Evolutionary conservation across 64 coral and sea anemone genomes (phyloP).

Genomic region (Pocillopora damicornis): DNA sequence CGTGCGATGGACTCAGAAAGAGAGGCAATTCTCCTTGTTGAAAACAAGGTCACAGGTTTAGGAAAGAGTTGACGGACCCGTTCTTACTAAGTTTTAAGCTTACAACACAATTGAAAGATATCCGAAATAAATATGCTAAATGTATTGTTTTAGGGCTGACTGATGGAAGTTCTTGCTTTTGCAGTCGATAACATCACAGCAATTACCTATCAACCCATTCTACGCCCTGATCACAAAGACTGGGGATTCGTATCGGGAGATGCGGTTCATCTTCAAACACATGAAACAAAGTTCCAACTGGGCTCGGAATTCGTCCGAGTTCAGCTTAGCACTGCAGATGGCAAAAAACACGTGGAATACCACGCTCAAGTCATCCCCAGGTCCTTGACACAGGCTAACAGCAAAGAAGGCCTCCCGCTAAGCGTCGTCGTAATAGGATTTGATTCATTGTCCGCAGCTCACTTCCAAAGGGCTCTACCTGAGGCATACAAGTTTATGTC

Average conservation of each 20-base stretch:
- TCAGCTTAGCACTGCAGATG: constrained; percentile 14
- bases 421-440: constrained; percentile 79
- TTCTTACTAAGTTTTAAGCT: too few species aligned
- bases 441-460: constrained; percentile 73
- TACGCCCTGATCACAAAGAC: constrained; percentile 31
- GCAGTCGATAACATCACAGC: constrained; percentile 8
- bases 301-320: constrained; percentile 51
- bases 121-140: too few species aligned
- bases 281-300: constrained; percentile 2
- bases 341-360: constrained; percentile 32
- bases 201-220: constrained; percentile 28
- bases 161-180: background rate
- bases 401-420: constrained; percentile 49
- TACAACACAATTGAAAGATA: too few species aligned
- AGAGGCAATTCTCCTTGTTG: too few species aligned
- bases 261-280: background rate
- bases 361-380: constrained; percentile 40
- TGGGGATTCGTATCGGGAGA: constrained; percentile 23
- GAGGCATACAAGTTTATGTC: constrained; percentile 61
- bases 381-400: background rate
- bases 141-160: too few species aligned
- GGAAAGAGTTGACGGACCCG: too few species aligned
- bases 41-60: too few species aligned
- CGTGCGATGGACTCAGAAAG: too few species aligned
- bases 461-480: constrained; percentile 77